phyloP scores from a whole-genome alignment of 2,113 vertebrate species.

The Tamias sibiricus region DNA sequence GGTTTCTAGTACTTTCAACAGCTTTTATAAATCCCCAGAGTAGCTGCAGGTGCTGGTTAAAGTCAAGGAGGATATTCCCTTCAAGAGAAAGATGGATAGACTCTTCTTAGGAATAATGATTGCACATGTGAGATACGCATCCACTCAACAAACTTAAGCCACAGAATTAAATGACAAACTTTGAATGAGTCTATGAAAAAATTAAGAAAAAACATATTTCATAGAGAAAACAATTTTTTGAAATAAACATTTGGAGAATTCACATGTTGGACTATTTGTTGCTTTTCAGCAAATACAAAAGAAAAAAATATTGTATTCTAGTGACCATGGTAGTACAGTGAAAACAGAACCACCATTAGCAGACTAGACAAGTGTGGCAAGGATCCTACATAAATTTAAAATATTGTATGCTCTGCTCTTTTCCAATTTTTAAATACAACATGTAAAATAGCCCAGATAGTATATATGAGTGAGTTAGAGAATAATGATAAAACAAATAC shows the following conservation, averaged over 20 bases:
- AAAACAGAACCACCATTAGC: not conserved
- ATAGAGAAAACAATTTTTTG: constrained; percentile 15
- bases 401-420: not conserved
- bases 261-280: not conserved
- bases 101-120: not conserved
- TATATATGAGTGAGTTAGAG: not conserved
- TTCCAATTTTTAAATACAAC: not conserved
- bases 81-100: not conserved
- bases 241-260: not conserved
- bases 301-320: not conserved
- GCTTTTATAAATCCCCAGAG: not conserved
- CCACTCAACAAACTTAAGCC: not conserved
- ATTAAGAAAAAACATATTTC: not conserved
- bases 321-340: not conserved
- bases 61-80: not conserved
- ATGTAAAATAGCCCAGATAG: not conserved
- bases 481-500: not conserved
- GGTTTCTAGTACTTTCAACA: not conserved
- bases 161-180: not conserved
- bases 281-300: not conserved
- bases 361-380: not conserved
- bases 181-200: not conserved
- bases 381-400: not conserved
- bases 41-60: not conserved
- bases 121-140: not conserved